Evolutionary conservation across 2,113 vertebrate species (phyloP).

Genomic region (Indri indri): DNA sequence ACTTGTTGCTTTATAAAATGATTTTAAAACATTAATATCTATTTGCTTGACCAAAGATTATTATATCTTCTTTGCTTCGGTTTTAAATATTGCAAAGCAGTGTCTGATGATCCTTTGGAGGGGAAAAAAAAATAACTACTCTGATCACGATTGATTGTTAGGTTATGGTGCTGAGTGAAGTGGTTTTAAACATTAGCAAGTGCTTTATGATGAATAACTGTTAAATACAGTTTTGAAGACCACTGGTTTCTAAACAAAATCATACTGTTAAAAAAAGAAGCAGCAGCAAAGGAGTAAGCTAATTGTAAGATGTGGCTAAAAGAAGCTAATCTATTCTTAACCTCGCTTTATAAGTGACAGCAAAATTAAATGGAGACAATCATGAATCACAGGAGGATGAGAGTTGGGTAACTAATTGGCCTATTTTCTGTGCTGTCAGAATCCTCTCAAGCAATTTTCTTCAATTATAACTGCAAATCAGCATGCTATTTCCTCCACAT

Average conservation of each 20-base stretch:
- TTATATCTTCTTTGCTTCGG: slow-evolving; percentile 57
- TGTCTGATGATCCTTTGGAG: slow-evolving; percentile 12
- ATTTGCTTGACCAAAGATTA: slow-evolving; percentile 36
- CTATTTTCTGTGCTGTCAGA: slow-evolving; percentile 88
- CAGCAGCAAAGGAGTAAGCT: slow-evolving; percentile 58
- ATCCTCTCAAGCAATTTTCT: slow-evolving; percentile 87
- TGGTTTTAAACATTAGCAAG: slow-evolving; percentile 70
- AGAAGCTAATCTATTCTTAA: slow-evolving; percentile 85
- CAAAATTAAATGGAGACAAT: slow-evolving; percentile 87
- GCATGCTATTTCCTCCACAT: slow-evolving; percentile 82
- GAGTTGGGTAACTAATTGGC: slow-evolving; percentile 87
- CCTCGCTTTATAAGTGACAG: slow-evolving; percentile 83
- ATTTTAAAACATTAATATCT: slow-evolving; percentile 33
- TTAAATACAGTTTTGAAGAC: slow-evolving; percentile 64
- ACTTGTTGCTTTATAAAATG: not conserved
- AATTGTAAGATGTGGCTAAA: slow-evolving; percentile 76
- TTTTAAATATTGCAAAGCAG: slow-evolving; percentile 62
- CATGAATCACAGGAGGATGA: slow-evolving; percentile 83
- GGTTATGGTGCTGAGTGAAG: not conserved
- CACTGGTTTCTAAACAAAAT: slow-evolving; percentile 60
- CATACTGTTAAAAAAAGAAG: slow-evolving; percentile 36
- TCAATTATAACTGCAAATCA: slow-evolving; percentile 89
- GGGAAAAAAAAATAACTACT: not conserved
- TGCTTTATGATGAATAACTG: slow-evolving; percentile 53
- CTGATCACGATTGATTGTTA: slow-evolving; percentile 53